A percentile compares a stretch with the other conserved stretches of the same genome.
These are phyloP conservation scores for Hippocampus guttulatus DNA, from an alignment of 2,113 vertebrate genomes.

Conservation along the genomic window DNA sequence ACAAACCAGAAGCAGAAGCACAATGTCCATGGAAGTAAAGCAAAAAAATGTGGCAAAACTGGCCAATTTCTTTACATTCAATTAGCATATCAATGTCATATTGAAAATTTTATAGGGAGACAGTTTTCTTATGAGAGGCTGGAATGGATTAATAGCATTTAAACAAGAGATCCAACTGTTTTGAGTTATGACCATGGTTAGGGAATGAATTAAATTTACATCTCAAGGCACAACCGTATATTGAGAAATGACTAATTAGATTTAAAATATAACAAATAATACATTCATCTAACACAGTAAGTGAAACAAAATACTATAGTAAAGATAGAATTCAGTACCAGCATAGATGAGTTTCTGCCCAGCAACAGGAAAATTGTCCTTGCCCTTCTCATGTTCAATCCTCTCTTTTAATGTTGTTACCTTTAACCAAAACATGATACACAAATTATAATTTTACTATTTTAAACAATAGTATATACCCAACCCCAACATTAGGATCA, in stretches of 20 bases:
- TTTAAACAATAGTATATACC: not conserved
- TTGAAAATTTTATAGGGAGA: no score
- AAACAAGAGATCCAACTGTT: not conserved
- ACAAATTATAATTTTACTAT: not conserved
- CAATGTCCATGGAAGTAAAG: no score
- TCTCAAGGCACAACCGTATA: not conserved
- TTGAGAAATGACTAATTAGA: not conserved
- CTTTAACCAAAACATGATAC: constrained; percentile 39
- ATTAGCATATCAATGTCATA: no score
- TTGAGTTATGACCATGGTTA: no score
- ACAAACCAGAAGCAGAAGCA: no score
- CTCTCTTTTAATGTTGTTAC: constrained; percentile 72
- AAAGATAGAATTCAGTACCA: constrained; percentile 49
- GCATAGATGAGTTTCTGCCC: constrained; percentile 78
- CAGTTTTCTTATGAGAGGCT: no score
- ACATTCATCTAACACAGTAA: not conserved
- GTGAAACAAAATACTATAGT: not conserved
- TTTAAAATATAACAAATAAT: not conserved
- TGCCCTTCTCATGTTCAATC: constrained; percentile 69
- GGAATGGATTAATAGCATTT: no score
- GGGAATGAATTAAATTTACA: not conserved
- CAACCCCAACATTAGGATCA: not conserved
- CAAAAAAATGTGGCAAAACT: no score
- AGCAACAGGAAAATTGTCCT: constrained; percentile 66
- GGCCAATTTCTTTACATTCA: no score